These are phyloP conservation scores for Oreochromis mossambicus DNA, from an alignment of 2,797 vertebrate genomes.

Conservation along the genomic window DNA sequence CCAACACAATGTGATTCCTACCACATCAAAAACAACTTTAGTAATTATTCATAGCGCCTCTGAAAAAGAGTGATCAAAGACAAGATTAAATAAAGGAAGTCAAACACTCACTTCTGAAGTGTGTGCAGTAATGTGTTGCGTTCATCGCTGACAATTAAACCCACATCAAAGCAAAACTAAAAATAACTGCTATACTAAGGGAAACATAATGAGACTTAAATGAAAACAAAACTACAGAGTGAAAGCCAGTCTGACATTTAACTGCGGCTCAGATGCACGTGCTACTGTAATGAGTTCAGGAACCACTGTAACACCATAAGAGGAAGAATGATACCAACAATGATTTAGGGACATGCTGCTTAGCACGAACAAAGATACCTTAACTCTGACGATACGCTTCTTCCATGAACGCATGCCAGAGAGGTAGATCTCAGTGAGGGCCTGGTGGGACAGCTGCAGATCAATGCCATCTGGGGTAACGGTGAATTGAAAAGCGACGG, in stretches of 20 bases:
- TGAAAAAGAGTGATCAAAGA: background rate
- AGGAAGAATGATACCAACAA: background rate
- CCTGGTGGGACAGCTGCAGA: slow-evolving; percentile 79
- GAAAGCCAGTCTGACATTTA: background rate
- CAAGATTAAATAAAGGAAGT: background rate
- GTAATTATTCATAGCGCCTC: background rate
- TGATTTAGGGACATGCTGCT: background rate
- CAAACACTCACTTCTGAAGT: background rate
- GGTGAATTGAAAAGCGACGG: slow-evolving; percentile 83
- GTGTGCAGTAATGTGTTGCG: background rate
- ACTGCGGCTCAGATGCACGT: background rate
- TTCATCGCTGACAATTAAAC: background rate
- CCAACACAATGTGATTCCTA: background rate
- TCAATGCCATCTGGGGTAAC: slow-evolving; percentile 80
- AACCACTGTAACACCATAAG: background rate
- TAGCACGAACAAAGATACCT: slow-evolving; percentile 53
- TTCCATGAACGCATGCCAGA: slow-evolving; percentile 81
- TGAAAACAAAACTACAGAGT: background rate
- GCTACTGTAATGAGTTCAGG: background rate
- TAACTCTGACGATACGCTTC: slow-evolving; percentile 75
- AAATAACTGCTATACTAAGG: background rate
- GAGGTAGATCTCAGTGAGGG: slow-evolving; percentile 79
- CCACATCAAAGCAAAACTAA: background rate
- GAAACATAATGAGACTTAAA: background rate
- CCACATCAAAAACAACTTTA: background rate